Base-by-base conservation (phyloP, 2,797 vertebrate species). In the Takifugu ocellatus region DNA sequence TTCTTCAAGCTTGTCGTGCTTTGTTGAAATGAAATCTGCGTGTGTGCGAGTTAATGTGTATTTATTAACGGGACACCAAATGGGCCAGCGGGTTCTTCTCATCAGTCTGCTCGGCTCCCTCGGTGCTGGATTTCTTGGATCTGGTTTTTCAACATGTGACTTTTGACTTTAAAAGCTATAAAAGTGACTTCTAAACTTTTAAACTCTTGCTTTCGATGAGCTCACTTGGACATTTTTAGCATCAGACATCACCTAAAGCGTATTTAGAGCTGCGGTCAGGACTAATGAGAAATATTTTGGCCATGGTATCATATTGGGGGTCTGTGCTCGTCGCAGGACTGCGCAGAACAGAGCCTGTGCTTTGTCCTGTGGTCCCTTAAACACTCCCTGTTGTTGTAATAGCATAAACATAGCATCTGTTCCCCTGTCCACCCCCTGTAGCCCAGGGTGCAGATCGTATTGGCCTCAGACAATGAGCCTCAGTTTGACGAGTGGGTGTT, bases 401-500 rank as follows among this genome's bases (percentile, higher is more conserved):
- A 89, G 84, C 87, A 89, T 90, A 90, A 91, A 91, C 89, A 91
- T 75, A 50, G 81, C 79, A 80, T 88, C 75, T 77, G 79, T 87
- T 84, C 84, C 78, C 67, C 81, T 53, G 51, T 80, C 84, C 81
- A 67, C 85, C 87, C 81, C 83, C 83, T 67, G 39, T 69, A 65
- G 72, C 59, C 60, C 63, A 29, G 70, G 61, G 59, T 72, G 69
- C 76, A 46, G 59, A 56, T 73, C 54, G 66, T 59, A 78, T 78
- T 77, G 78, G 57, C 52, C 61, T 78, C 67, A 79, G 78, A 88
- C 84, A 86, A 83, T 81, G 68, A 70, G 66, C 74, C 78, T 83
- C 85, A 88, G 82, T 87, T 65, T 73, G 72, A 79, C 36, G 63
- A 84, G 72, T 76, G 74, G 77, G 77, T 72, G 79, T 64, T 69